phyloP scores from a whole-genome alignment of 2,888 invertebrate genomes.

The Altica lythri region DNA sequence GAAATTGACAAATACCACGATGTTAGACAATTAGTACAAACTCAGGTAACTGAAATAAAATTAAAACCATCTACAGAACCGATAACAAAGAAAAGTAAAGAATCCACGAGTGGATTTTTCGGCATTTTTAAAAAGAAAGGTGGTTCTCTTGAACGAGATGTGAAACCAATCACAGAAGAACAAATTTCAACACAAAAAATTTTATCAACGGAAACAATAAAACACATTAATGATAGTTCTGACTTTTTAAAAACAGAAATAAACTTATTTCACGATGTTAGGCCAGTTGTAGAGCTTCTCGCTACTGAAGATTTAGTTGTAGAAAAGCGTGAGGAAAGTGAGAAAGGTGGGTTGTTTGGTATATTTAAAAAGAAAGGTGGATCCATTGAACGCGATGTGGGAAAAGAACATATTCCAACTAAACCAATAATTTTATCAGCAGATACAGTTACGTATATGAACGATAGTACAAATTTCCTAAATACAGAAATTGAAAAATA shows the following conservation, averaged over 20 bases:
- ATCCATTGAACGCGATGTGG: constrained; percentile 33
- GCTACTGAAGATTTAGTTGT: neutral
- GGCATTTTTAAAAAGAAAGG: constrained; percentile 22
- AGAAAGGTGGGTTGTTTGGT: constrained; percentile 18
- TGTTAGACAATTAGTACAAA: constrained; percentile 21
- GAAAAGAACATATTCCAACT: constrained; percentile 11
- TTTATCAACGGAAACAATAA: constrained; percentile 19
- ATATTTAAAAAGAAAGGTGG: constrained; percentile 34
- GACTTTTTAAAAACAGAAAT: constrained; percentile 40
- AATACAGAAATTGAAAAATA: constrained; percentile 36
- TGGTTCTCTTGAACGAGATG: constrained; percentile 19
- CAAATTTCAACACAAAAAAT: too few species aligned
- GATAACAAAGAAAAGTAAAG: constrained; percentile 9
- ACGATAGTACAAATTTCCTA: constrained; percentile 36
- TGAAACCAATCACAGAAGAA: neutral
- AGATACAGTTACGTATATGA: constrained; percentile 29
- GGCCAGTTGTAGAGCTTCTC: constrained; percentile 20
- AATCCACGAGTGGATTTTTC: constrained; percentile 18
- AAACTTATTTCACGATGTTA: constrained; percentile 40
- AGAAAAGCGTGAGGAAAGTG: neutral
- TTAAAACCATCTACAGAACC: neutral
- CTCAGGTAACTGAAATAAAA: neutral
- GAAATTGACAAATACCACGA: constrained; percentile 27
- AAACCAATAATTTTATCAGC: constrained; percentile 27
- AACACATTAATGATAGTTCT: constrained; percentile 24